A percentile compares a stretch with the other conserved stretches of the same genome.
Evolutionary conservation across 1,140 invertebrate species (phyloP).

Genomic region (Neodiprion pinetum): DNA sequence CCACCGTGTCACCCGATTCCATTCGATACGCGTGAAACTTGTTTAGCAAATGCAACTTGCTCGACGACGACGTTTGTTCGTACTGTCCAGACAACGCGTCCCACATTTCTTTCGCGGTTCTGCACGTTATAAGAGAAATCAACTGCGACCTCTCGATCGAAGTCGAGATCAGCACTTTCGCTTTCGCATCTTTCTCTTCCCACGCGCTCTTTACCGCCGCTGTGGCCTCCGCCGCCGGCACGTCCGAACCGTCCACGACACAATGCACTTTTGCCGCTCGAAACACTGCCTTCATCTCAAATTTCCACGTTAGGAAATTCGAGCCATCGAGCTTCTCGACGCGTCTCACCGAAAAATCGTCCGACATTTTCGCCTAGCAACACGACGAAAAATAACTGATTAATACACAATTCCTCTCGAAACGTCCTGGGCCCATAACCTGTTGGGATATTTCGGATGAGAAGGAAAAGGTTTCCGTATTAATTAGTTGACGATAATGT

Average conservation of each 20-base stretch:
- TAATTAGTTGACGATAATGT: no score
- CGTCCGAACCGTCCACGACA: conserved; percentile 9
- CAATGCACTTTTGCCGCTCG: background rate
- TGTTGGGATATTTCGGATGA: background rate
- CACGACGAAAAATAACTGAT: background rate
- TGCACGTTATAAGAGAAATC: conserved; percentile 20
- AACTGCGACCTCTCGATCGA: conserved; percentile 22
- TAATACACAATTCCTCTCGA: conserved; percentile 12
- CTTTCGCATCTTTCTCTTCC: conserved; percentile 26
- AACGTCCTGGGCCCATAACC: conserved; percentile 27
- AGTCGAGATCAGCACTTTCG: conserved; percentile 23
- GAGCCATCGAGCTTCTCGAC: conserved; percentile 11
- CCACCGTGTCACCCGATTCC: conserved; percentile 22
- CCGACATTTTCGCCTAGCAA: conserved; percentile 9
- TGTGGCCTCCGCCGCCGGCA: background rate
- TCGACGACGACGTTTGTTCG: conserved; percentile 21
- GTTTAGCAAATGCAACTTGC: conserved; percentile 24
- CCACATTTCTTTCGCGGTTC: conserved; percentile 28
- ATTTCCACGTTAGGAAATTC: conserved; percentile 17
- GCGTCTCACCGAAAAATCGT: conserved; percentile 9
- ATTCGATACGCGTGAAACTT: conserved; percentile 27
- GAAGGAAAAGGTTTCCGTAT: no score
- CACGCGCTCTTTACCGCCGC: conserved; percentile 17
- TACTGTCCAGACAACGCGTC: conserved; percentile 21
- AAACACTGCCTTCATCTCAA: conserved; percentile 8